Evolutionary conservation across 2,797 vertebrate species (phyloP), one percentile per base, ranked within the genome.

Genomic region (Cuculus canorus): DNA sequence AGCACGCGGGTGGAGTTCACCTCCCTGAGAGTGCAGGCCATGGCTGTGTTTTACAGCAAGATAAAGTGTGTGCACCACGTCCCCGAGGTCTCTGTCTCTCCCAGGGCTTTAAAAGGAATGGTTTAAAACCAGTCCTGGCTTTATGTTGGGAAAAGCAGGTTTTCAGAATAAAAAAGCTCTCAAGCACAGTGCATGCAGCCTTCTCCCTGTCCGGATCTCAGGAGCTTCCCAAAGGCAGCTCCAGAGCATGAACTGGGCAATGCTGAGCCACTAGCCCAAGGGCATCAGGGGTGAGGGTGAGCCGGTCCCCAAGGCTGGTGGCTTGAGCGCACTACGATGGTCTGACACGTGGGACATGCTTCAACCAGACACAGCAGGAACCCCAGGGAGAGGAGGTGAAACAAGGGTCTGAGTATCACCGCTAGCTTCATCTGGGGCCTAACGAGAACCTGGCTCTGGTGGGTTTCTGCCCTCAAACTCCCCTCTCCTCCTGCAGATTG

Each of bases 1-100:
- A 68, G 91, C 80, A 33, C 13, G 9, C 73, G 95, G 90, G 91
- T 71, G 94, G 91, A 53, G 83, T 12, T 95, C 86, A 90, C 87
- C 85, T 95, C 91, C 95, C 60, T 5, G 4, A 45, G 39, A 84
- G 91, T 85, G 35, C 32, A 1, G 87, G 90, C 85, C 91, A 64
- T 69, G 66, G 52, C 92, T 48, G 88, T 4, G 27, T 39, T 88
- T 79, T 10, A 41, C 81, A 63, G 86, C 0, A 1, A 68, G 78
- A 65, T 17, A 82, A 86, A 76, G 95, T 27, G 5, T 82, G 92
- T 2, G 8, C 56, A 79, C 28, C 52, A 16, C 1, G 35, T 23
- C 66, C 93, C 57, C 0, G 10, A 87, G 57, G 57, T 19, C 59
- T 48, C 3, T 33, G 77, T 43, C 54, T 54, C 39, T 47, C 73